Percentiles rank a stretch among this genome's conserved stretches.
phyloP scores from a whole-genome alignment of 1,140 invertebrate genomes.

The Cydia amplana region DNA sequence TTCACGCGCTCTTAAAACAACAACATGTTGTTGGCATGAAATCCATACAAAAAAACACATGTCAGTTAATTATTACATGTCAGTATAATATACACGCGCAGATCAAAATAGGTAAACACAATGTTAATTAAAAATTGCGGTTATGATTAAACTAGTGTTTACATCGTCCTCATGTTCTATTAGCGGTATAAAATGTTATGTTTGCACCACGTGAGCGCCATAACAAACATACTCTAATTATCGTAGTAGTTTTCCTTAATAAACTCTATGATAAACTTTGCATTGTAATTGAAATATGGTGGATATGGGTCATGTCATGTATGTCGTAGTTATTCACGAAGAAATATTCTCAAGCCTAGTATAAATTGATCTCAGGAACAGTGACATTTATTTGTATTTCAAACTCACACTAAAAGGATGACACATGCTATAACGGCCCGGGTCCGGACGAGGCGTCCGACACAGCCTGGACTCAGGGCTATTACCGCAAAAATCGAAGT shows the following conservation, averaged over 20 bases:
- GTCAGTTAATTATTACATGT: no score
- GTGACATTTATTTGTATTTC: background rate
- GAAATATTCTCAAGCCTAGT: background rate
- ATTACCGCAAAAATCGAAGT: no score
- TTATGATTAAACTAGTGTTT: background rate
- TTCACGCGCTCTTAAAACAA: no score
- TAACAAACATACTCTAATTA: background rate
- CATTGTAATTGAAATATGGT: slow-evolving; percentile 20
- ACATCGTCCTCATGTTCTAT: background rate
- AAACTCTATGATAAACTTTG: slow-evolving; percentile 1
- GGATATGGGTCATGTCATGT: slow-evolving; percentile 32
- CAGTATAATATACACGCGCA: no score
- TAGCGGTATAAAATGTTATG: background rate
- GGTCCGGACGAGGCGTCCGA: no score
- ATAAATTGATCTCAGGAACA: background rate
- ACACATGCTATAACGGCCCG: no score
- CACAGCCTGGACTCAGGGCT: no score
- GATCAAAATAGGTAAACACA: background rate
- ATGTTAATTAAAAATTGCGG: background rate
- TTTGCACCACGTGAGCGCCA: background rate
- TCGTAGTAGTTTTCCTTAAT: slow-evolving; percentile 15
- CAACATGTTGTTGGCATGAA: no score
- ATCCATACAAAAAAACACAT: background rate
- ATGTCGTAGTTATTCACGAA: background rate
- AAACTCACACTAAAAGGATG: background rate